A percentile compares a stretch with the other conserved stretches of the same genome.
Evolutionary conservation across 2,113 vertebrate species (phyloP).

Genomic region (Prunella fulvescens): DNA sequence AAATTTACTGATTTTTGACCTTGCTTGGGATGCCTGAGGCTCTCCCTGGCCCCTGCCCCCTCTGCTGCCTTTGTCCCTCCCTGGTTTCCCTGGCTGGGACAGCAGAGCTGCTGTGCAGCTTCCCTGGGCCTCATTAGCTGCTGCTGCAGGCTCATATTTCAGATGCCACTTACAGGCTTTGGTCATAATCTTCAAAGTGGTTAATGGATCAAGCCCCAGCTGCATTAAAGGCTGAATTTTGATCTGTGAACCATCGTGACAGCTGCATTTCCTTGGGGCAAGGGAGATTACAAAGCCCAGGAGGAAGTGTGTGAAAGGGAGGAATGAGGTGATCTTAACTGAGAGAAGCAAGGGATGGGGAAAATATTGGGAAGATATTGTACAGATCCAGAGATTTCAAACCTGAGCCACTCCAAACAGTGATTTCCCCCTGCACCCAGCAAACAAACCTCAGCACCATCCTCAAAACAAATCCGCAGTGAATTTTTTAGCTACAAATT

Average conservation of each 20-base stretch:
- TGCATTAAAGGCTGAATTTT: conserved; percentile 54
- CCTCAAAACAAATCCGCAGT: neutral
- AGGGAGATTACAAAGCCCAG: neutral
- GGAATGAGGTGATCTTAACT: neutral
- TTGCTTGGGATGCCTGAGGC: neutral
- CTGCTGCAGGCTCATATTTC: conserved; percentile 38
- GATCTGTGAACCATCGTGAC: conserved; percentile 46
- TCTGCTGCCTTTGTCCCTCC: neutral
- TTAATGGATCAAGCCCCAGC: conserved; percentile 46
- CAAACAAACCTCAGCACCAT: neutral
- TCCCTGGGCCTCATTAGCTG: conserved; percentile 41
- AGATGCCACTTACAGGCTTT: conserved; percentile 48
- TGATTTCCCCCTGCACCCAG: neutral
- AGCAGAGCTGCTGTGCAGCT: neutral
- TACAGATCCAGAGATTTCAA: neutral
- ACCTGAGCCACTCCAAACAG: neutral
- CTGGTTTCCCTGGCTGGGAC: fast-evolving
- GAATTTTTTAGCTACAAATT: neutral
- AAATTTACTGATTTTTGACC: neutral
- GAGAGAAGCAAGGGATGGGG: neutral
- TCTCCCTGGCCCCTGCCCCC: neutral
- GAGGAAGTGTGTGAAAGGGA: neutral
- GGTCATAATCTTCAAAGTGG: conserved; percentile 60
- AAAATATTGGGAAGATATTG: neutral
- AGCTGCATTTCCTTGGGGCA: conserved; percentile 44